A percentile compares a stretch with the other conserved stretches of the same genome.
Evolutionary conservation across 2,113 vertebrate genomes (phyloP).

Genomic region (Odobenus rosmarus): DNA sequence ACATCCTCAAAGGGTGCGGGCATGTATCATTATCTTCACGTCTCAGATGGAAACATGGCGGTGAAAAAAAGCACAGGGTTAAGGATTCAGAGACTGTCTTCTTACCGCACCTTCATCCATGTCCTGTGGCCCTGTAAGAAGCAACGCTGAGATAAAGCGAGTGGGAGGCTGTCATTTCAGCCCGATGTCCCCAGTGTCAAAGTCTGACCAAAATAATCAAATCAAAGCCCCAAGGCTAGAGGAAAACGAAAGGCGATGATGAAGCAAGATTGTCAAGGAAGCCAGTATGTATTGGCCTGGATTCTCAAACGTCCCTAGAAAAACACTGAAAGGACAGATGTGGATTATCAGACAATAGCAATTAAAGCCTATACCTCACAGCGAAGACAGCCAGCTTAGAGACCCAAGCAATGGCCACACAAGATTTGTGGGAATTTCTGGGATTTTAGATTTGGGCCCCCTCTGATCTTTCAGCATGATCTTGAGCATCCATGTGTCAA

Average conservation of each 20-base stretch:
- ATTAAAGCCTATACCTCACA: conserved; percentile 42
- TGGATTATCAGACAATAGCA: neutral
- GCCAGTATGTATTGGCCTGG: neutral
- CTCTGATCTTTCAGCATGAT: neutral
- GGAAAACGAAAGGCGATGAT: conserved; percentile 56
- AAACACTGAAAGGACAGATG: conserved; percentile 51
- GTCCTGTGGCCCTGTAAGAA: neutral
- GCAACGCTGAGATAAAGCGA: conserved; percentile 36
- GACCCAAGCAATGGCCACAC: neutral
- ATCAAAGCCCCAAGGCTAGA: conserved; percentile 60
- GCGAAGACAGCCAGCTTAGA: neutral
- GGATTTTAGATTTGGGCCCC: neutral
- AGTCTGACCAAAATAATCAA: conserved; percentile 69
- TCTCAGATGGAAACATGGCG: conserved; percentile 25
- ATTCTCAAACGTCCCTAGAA: conserved; percentile 44
- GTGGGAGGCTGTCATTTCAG: conserved; percentile 48
- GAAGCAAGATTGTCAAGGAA: conserved; percentile 30
- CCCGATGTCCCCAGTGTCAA: neutral
- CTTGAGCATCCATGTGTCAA: neutral
- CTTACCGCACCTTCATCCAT: neutral
- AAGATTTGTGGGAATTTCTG: neutral
- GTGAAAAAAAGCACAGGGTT: neutral
- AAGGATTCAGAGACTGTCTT: neutral
- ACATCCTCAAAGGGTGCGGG: neutral
- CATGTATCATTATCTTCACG: neutral